Conservation (phyloP, 2,888 invertebrate species). For the Euplagia quadripunctaria region DNA sequence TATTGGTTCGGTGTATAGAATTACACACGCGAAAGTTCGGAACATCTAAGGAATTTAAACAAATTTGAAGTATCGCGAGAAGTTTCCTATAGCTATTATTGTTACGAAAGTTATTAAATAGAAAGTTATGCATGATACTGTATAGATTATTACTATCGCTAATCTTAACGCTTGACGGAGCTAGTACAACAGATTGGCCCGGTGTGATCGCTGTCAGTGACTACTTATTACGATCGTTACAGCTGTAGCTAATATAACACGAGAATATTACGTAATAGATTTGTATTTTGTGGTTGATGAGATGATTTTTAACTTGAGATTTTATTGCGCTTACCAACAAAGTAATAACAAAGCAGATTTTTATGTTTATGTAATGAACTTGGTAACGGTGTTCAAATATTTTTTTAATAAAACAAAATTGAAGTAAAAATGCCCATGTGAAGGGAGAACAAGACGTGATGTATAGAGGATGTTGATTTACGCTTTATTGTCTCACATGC, state of each 20-base stretch:
- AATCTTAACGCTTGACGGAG: conserved; percentile 62
- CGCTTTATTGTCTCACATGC: neutral
- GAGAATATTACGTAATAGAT: conserved; percentile 36
- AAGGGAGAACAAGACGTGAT: too few species aligned
- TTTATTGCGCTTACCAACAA: neutral
- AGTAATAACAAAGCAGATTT: neutral
- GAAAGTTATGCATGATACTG: conserved; percentile 58
- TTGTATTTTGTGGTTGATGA: conserved; percentile 10
- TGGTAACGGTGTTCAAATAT: neutral
- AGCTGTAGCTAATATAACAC: conserved; percentile 29
- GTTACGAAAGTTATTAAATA: conserved; percentile 63
- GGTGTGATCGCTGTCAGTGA: conserved; percentile 39
- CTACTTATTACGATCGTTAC: conserved; percentile 38
- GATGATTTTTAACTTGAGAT: neutral
- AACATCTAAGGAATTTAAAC: neutral
- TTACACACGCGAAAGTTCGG: neutral
- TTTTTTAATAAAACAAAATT: too few species aligned
- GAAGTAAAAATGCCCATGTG: too few species aligned
- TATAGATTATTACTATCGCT: conserved; percentile 51
- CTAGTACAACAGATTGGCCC: conserved; percentile 37
- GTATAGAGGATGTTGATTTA: neutral
- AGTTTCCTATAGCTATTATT: conserved; percentile 44
- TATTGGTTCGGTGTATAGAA: neutral
- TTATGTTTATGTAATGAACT: neutral
- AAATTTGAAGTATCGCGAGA: neutral